These are phyloP conservation scores for Galerucella nymphaeae DNA, from an alignment of 2,888 invertebrate species.

Conservation along the genomic window DNA sequence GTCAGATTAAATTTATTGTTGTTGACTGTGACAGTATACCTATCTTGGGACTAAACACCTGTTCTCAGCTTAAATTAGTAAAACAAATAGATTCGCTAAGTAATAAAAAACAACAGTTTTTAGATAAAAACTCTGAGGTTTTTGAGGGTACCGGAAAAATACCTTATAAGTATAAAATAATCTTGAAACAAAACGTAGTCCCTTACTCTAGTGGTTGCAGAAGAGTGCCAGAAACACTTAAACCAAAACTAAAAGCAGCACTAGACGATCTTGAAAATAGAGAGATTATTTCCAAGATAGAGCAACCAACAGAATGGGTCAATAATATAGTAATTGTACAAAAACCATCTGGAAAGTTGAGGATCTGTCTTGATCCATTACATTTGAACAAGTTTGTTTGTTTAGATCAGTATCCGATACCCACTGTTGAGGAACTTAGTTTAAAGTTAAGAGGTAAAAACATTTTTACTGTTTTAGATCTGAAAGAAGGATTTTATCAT, in stretches of 20 bases:
- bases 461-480: slow-evolving; percentile 41
- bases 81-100: background rate
- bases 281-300: slow-evolving; percentile 29
- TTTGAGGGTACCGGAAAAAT: slow-evolving; percentile 21
- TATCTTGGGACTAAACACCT: too few relatives aligned
- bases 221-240: slow-evolving; percentile 17
- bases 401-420: slow-evolving; percentile 18
- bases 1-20: too few relatives aligned
- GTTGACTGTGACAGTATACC: too few relatives aligned
- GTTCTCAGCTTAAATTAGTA: background rate
- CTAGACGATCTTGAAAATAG: slow-evolving; percentile 26
- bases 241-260: slow-evolving; percentile 15
- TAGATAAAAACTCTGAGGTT: background rate
- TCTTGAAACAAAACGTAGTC: slow-evolving; percentile 15
- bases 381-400: background rate
- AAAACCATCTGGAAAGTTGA: slow-evolving; percentile 20
- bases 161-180: slow-evolving; percentile 10
- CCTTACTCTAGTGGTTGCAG: slow-evolving; percentile 5
- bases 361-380: slow-evolving; percentile 46
- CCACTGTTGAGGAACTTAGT: slow-evolving; percentile 8
- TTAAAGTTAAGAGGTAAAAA: slow-evolving; percentile 23
- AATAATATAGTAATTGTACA: slow-evolving; percentile 28
- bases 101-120: background rate
- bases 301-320: slow-evolving; percentile 26
- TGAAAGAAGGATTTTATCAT: too few relatives aligned